Percentiles rank a stretch among this genome's conserved stretches.
Evolutionary conservation across 53 echinoderm and acorn worm genomes (phyloP).

Genomic region (Holothuria leucospilota): DNA sequence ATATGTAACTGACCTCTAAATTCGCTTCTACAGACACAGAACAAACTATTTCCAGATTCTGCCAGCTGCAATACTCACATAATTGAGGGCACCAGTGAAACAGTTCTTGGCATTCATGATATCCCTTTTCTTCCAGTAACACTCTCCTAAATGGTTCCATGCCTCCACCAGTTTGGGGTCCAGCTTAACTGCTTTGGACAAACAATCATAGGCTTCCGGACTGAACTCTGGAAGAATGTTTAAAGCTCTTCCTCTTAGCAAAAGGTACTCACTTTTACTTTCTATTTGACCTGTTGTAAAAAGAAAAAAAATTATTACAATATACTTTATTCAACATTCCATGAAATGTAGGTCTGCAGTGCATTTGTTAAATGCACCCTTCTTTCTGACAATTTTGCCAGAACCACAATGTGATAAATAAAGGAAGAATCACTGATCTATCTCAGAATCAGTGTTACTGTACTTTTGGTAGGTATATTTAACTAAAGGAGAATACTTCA

Average conservation of each 20-base stretch:
- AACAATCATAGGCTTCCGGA: constrained; percentile 80
- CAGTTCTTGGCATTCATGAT: constrained; percentile 90
- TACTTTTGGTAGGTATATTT: too few relatives aligned
- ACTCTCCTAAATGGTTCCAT: constrained; percentile 97
- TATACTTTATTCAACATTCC: too few relatives aligned
- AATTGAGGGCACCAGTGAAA: constrained; percentile 94
- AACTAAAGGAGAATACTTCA: too few relatives aligned
- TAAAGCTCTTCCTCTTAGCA: constrained; percentile 84
- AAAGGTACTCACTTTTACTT: constrained; percentile 78
- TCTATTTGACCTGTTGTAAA: constrained; percentile 56
- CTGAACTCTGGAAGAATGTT: constrained; percentile 90
- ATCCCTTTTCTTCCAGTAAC: constrained; percentile 99
- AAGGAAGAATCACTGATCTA: too few relatives aligned
- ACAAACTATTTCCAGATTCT: too few relatives aligned
- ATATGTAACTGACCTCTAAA: too few relatives aligned
- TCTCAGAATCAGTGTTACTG: too few relatives aligned
- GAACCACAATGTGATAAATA: too few relatives aligned
- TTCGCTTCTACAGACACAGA: too few relatives aligned
- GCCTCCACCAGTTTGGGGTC: constrained; percentile 98
- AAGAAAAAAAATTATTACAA: background rate
- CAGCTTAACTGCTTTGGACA: constrained; percentile 94
- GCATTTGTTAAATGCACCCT: too few relatives aligned
- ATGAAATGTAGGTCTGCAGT: too few relatives aligned
- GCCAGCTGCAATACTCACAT: constrained; percentile 64
- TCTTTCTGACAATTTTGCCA: too few relatives aligned